Percentiles rank a stretch among this genome's conserved stretches.
Conservation (phyloP, 2,888 invertebrate genomes). For the Eupithecia abbreviata region DNA sequence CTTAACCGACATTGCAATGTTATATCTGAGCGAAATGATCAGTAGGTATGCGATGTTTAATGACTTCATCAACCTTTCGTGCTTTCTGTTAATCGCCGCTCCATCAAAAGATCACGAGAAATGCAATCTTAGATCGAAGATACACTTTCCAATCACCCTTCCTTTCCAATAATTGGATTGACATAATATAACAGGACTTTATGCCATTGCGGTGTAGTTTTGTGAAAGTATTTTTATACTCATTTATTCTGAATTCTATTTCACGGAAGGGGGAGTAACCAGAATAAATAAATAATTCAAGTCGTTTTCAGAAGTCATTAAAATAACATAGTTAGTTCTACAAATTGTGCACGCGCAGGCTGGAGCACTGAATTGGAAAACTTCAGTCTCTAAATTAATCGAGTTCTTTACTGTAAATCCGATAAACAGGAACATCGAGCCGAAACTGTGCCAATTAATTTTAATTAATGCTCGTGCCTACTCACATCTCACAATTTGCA, state of each 20-base stretch:
- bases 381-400: slow-evolving; percentile 22
- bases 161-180: slow-evolving; percentile 21
- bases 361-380: neutral
- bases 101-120: slow-evolving; percentile 36
- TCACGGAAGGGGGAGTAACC: slow-evolving; percentile 4
- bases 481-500: slow-evolving; percentile 49
- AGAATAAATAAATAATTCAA: slow-evolving; percentile 7
- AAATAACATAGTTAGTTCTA: slow-evolving; percentile 40
- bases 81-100: slow-evolving; percentile 45
- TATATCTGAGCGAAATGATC: slow-evolving; percentile 31
- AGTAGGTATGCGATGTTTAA: slow-evolving; percentile 30
- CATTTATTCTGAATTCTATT: neutral
- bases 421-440: slow-evolving; percentile 2
- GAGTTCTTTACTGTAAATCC: slow-evolving; percentile 1
- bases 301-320: slow-evolving; percentile 15
- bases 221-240: slow-evolving; percentile 3
- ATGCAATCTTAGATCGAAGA: slow-evolving; percentile 28
- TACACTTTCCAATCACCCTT: slow-evolving; percentile 26
- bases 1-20: slow-evolving; percentile 31
- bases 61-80: slow-evolving; percentile 47
- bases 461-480: slow-evolving; percentile 1
- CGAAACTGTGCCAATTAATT: slow-evolving; percentile 30
- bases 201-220: neutral
- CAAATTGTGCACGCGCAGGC: slow-evolving; percentile 44
- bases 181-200: slow-evolving; percentile 8